Conservation (phyloP, 1,140 invertebrate genomes). For the Probaryconus sp. region DNA sequence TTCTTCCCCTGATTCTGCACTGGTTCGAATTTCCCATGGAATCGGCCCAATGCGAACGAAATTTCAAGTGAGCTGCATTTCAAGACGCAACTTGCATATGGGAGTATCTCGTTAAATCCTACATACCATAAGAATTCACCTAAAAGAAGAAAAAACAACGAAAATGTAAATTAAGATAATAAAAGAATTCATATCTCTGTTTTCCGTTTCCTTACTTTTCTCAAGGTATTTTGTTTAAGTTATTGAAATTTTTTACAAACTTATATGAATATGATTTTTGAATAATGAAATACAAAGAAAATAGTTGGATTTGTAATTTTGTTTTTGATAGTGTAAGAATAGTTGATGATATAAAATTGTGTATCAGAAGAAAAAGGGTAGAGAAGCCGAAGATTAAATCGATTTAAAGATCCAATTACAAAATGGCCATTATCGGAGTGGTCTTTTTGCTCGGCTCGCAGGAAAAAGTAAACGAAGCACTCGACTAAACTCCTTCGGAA, state of each 20-base stretch:
- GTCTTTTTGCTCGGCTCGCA: constrained; percentile 56
- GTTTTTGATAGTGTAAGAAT: too few relatives aligned
- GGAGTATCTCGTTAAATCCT: too few relatives aligned
- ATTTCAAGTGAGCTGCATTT: constrained; percentile 1
- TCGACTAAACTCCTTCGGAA: constrained; percentile 61
- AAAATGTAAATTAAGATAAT: too few relatives aligned
- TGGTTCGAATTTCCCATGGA: constrained; percentile 41
- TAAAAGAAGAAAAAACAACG: too few relatives aligned
- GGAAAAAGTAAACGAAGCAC: constrained; percentile 62
- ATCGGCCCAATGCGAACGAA: constrained; percentile 15
- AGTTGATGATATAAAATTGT: constrained; percentile 40
- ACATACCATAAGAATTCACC: too few relatives aligned
- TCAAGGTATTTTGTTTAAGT: too few relatives aligned
- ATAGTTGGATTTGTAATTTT: too few relatives aligned
- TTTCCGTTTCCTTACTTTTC: too few relatives aligned
- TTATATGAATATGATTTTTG: too few relatives aligned
- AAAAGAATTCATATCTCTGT: too few relatives aligned
- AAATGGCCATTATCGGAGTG: constrained; percentile 61
- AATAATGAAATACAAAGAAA: too few relatives aligned
- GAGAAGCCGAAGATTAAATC: constrained; percentile 59
- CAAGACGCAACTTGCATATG: background rate
- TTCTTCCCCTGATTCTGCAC: background rate
- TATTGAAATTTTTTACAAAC: too few relatives aligned
- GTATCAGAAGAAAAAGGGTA: constrained; percentile 21
- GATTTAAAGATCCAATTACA: constrained; percentile 64